Evolutionary conservation across 2,797 vertebrate species (phyloP).

Genomic region (Galagoides demidoff): DNA sequence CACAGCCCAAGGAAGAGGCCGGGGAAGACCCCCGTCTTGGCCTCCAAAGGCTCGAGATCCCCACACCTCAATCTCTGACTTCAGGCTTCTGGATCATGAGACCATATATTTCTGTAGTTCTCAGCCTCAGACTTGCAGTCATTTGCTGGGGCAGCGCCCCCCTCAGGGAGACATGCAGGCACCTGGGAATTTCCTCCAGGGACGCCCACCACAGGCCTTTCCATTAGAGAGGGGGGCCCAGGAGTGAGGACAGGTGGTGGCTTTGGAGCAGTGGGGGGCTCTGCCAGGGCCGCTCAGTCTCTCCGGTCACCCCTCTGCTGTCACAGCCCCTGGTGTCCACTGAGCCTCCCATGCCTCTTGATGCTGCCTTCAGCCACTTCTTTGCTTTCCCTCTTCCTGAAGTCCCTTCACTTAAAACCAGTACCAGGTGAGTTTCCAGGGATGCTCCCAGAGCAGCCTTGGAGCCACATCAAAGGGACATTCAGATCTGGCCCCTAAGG

Average conservation of each 20-base stretch:
- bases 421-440: not conserved
- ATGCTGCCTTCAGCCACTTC: not conserved
- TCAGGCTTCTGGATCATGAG: not conserved
- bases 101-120: not conserved
- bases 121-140: rapidly evolving
- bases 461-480: not conserved
- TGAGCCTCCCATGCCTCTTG: not conserved
- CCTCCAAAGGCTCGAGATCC: rapidly evolving
- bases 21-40: too few species aligned
- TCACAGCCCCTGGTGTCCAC: not conserved
- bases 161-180: not conserved
- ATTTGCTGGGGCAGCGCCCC: not conserved
- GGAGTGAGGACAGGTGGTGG: rapidly evolving
- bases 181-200: not conserved
- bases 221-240: not conserved
- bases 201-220: not conserved
- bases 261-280: rapidly evolving
- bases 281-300: not conserved
- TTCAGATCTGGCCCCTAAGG: not conserved
- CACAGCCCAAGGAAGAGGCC: not conserved
- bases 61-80: not conserved
- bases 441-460: not conserved
- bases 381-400: rapidly evolving
- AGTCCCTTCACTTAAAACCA: not conserved
- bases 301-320: not conserved